Conservation (phyloP, 2,113 vertebrate genomes). For the Hoplias malabaricus region DNA sequence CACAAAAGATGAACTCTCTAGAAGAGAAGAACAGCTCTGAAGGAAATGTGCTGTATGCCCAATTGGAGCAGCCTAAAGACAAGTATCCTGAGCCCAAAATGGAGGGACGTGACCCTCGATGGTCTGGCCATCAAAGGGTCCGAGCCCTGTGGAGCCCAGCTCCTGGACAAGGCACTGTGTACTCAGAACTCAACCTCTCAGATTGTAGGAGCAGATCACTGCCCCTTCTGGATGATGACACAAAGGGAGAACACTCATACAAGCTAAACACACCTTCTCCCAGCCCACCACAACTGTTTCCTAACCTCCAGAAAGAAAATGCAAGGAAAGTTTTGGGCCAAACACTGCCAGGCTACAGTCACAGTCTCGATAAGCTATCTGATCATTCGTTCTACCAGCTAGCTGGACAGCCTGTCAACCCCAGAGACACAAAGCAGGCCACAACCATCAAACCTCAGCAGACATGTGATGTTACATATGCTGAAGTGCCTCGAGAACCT, state of each 20-base stretch:
- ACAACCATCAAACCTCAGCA: background rate
- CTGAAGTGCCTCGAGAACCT: slow-evolving; percentile 57
- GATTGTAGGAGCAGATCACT: slow-evolving; percentile 59
- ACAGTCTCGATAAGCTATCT: slow-evolving; percentile 54
- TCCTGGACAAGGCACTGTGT: slow-evolving; percentile 37
- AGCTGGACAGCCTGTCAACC: slow-evolving; percentile 50
- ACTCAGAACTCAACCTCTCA: slow-evolving; percentile 60
- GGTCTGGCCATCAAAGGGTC: background rate
- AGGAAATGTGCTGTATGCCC: slow-evolving; percentile 62
- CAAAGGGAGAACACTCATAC: slow-evolving; percentile 32
- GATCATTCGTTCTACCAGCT: slow-evolving; percentile 60
- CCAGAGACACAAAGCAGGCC: background rate
- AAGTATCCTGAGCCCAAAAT: slow-evolving; percentile 18
- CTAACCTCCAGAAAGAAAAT: slow-evolving; percentile 17
- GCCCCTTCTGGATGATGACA: slow-evolving; percentile 53
- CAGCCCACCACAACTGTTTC: slow-evolving; percentile 49
- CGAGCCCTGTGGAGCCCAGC: slow-evolving; percentile 1
- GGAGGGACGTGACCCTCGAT: background rate
- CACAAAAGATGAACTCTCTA: slow-evolving; percentile 34
- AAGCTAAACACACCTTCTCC: slow-evolving; percentile 39
- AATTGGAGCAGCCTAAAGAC: slow-evolving; percentile 59
- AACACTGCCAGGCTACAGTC: slow-evolving; percentile 34
- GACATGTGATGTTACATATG: slow-evolving; percentile 53
- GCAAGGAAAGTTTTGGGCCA: background rate
- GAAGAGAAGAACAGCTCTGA: slow-evolving; percentile 30